A percentile compares a stretch with the other conserved stretches of the same genome.
Conservation (phyloP, 2,113 vertebrate genomes). For the Mustela nigripes region DNA sequence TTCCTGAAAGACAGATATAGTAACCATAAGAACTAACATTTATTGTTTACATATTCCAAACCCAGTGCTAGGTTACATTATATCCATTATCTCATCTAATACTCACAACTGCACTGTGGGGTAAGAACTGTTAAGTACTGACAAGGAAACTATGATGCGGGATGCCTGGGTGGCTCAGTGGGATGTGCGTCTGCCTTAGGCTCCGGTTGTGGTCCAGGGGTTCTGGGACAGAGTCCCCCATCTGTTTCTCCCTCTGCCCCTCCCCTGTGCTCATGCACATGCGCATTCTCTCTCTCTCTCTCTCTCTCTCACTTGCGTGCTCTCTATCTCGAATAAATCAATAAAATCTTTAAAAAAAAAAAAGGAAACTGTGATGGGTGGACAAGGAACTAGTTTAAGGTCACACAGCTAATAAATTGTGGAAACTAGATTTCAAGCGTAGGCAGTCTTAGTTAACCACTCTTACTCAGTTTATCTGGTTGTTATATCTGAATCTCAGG, state of each 20-base stretch:
- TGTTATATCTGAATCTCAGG: not conserved
- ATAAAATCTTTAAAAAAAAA: too few species aligned
- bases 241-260: too few species aligned
- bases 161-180: too few species aligned
- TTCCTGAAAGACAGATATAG: not conserved
- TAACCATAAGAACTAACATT: constrained; percentile 20
- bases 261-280: too few species aligned
- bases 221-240: too few species aligned
- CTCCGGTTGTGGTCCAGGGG: too few species aligned
- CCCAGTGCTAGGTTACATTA: not conserved
- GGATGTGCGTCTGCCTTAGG: too few species aligned
- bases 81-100: not conserved
- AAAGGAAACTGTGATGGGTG: not conserved
- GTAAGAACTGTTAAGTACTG: not conserved
- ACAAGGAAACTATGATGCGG: not conserved
- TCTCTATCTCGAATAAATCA: too few species aligned
- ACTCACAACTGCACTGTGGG: not conserved
- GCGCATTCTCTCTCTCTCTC: too few species aligned
- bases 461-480: not conserved
- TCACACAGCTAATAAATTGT: not conserved
- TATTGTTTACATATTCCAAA: not conserved
- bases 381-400: not conserved
- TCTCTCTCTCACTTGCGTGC: too few species aligned
- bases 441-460: not conserved
- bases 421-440: constrained; percentile 34